A percentile compares a stretch with the other conserved stretches of the same genome.
Evolutionary conservation across 2,888 invertebrate genomes (phyloP).

Genomic region (Nymphalis urticae): DNA sequence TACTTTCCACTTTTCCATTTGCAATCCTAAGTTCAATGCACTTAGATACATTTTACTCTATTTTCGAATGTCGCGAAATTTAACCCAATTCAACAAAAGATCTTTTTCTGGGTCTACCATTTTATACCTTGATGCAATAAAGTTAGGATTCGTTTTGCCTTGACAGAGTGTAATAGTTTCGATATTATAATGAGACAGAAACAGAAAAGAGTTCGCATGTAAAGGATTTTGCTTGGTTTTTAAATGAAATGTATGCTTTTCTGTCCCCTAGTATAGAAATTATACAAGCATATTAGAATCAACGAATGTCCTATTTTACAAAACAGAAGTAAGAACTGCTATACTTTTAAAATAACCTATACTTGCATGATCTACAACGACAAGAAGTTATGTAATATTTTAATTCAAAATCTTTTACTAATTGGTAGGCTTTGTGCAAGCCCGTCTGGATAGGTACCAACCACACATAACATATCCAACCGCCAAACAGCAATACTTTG

Average conservation of each 20-base stretch:
- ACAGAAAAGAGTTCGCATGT: conserved; percentile 54
- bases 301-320: conserved; percentile 14
- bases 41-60: conserved; percentile 10
- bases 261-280: conserved; percentile 24
- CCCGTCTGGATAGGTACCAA: no score
- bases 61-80: conserved; percentile 22
- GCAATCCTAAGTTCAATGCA: conserved; percentile 6
- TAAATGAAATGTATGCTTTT: conserved; percentile 36
- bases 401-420: no score
- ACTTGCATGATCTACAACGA: not conserved
- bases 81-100: conserved; percentile 35
- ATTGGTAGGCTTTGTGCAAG: no score
- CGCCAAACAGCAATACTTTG: no score
- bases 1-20: conserved; percentile 11
- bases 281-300: conserved; percentile 30
- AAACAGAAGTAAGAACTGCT: not conserved
- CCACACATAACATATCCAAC: no score
- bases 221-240: conserved; percentile 48
- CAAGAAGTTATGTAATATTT: not conserved
- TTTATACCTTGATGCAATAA: conserved; percentile 19
- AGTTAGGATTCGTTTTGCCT: conserved; percentile 19
- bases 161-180: conserved; percentile 24
- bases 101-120: conserved; percentile 7
- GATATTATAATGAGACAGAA: conserved; percentile 59
- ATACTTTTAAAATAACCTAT: not conserved